These are phyloP conservation scores for Hippocampus comes DNA, from an alignment of 2,113 vertebrate species.

Conservation along the genomic window DNA sequence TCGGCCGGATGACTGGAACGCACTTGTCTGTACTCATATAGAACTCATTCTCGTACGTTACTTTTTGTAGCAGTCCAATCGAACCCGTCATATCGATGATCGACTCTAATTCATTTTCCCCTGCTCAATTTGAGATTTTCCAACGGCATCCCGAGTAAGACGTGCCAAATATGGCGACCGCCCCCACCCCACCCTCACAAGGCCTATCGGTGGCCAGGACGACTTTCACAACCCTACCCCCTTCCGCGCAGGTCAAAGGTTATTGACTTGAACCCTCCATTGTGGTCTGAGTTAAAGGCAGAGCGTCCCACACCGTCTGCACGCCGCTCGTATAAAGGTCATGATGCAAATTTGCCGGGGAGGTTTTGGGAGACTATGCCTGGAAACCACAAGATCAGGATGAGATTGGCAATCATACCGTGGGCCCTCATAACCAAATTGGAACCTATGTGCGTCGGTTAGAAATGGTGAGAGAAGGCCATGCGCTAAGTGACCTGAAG, in stretches of 20 bases:
- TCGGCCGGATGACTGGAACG: no score
- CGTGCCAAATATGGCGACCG: not conserved
- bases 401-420: not conserved
- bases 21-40: no score
- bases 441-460: no score
- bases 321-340: not conserved
- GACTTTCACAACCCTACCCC: slow-evolving; percentile 33
- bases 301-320: slow-evolving; percentile 15
- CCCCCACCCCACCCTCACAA: slow-evolving; percentile 6
- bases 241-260: slow-evolving; percentile 48
- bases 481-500: no score
- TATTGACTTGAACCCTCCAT: slow-evolving; percentile 23
- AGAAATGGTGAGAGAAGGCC: no score
- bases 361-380: not conserved
- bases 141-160: no score
- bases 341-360: not conserved
- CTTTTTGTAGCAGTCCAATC: no score
- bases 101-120: no score
- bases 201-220: slow-evolving; percentile 49
- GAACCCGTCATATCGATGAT: no score
- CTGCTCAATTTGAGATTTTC: no score
- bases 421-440: no score
- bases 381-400: not conserved
- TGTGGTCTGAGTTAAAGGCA: slow-evolving; percentile 24
- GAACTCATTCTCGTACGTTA: no score